phyloP scores from a whole-genome alignment of 2,888 invertebrate genomes.

The Baronia brevicornis region DNA sequence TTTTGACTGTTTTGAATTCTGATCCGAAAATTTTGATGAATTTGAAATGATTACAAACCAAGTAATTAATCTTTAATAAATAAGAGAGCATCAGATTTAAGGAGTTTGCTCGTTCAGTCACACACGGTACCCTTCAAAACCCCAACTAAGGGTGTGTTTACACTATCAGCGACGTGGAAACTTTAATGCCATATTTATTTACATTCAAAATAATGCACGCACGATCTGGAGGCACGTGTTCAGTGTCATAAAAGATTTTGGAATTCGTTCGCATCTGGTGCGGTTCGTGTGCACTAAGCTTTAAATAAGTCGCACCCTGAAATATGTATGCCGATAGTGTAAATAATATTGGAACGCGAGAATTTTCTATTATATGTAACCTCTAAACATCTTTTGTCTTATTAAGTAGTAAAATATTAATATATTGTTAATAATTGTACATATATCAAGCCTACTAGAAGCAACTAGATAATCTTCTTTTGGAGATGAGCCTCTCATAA shows the following conservation, averaged over 20 bases:
- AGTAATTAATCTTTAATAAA: not conserved
- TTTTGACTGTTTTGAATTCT: too few relatives aligned
- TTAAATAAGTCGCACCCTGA: conserved; percentile 28
- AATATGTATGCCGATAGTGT: conserved; percentile 17
- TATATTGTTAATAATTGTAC: too few relatives aligned
- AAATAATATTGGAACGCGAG: conserved; percentile 16
- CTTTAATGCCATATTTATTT: conserved; percentile 62
- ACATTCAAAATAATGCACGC: conserved; percentile 52
- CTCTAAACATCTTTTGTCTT: too few relatives aligned
- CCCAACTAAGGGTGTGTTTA: conserved; percentile 58
- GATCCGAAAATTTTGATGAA: too few relatives aligned
- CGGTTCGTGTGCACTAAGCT: conserved; percentile 35
- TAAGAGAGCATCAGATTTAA: too few relatives aligned
- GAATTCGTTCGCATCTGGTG: conserved; percentile 59
- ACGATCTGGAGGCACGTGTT: conserved; percentile 52
- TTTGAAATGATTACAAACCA: conserved; percentile 3
- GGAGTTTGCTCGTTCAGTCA: too few relatives aligned
- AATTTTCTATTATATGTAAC: conserved; percentile 1
- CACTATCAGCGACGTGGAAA: conserved; percentile 36
- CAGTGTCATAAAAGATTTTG: conserved; percentile 56
- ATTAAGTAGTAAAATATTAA: too few relatives aligned
- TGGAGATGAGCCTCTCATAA: too few relatives aligned
- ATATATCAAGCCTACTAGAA: too few relatives aligned
- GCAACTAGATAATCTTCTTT: too few relatives aligned
- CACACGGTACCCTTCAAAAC: conserved; percentile 18